Percentiles rank a stretch among this genome's conserved stretches.
phyloP scores from a whole-genome alignment of 2,113 vertebrate genomes.

The Hiodon alosoides region DNA sequence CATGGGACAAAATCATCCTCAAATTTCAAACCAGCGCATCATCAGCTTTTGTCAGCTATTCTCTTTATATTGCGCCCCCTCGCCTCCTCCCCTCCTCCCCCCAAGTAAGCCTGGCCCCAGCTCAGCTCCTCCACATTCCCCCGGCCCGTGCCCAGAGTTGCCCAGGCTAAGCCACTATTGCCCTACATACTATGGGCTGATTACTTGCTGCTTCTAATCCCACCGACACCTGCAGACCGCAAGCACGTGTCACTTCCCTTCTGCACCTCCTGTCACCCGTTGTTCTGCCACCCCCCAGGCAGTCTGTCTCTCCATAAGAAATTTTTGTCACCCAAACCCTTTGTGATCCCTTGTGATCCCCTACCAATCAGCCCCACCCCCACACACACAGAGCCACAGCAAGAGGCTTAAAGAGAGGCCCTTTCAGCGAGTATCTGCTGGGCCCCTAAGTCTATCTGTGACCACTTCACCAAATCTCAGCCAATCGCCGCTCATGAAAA shows the following conservation, averaged over 20 bases:
- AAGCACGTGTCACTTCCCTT: neutral
- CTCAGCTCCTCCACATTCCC: neutral
- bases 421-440: no score
- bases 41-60: no score
- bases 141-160: neutral
- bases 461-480: no score
- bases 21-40: no score
- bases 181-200: neutral
- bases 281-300: neutral
- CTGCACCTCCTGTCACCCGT: no score
- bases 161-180: neutral
- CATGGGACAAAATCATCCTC: no score
- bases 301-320: neutral
- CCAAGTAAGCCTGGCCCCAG: neutral
- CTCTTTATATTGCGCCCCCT: neutral
- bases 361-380: neutral
- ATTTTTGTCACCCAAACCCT: neutral
- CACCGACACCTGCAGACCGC: neutral
- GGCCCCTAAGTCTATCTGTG: no score
- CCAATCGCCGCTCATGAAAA: no score
- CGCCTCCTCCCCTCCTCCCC: neutral
- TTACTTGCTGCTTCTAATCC: slow-evolving; percentile 10
- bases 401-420: no score
- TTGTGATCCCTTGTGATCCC: neutral
- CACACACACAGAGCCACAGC: neutral